phyloP scores from a whole-genome alignment of 2,888 invertebrate genomes.

The Orgyia antiqua region DNA sequence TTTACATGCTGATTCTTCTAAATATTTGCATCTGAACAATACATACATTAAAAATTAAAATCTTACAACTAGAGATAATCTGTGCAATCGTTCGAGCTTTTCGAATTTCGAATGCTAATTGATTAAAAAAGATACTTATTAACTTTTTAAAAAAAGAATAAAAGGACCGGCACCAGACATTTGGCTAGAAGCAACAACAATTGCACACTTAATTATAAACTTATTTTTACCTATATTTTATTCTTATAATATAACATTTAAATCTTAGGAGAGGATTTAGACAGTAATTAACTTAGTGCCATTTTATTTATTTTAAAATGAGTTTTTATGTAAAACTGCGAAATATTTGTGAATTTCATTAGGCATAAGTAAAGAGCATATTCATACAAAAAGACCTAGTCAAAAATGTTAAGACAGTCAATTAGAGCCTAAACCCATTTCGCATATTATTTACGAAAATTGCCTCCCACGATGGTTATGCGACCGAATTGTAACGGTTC shows the following conservation, averaged over 20 bases:
- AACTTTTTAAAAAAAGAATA: conserved; percentile 25
- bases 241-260: conserved; percentile 46
- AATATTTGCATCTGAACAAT: conserved; percentile 78
- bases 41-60: conserved; percentile 72
- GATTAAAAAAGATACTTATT: background rate
- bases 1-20: conserved; percentile 74
- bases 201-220: conserved; percentile 59
- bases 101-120: conserved; percentile 14
- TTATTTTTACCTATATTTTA: conserved; percentile 13
- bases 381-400: conserved; percentile 30
- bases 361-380: conserved; percentile 29
- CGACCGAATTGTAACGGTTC: conserved; percentile 35
- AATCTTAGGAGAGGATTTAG: conserved; percentile 68
- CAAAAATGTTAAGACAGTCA: conserved; percentile 37
- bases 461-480: conserved; percentile 38
- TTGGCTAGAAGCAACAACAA: conserved; percentile 55
- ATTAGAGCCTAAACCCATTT: conserved; percentile 70
- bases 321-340: conserved; percentile 15
- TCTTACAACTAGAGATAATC: conserved; percentile 60
- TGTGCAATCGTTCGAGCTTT: conserved; percentile 69
- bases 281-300: conserved; percentile 65
- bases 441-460: conserved; percentile 53
- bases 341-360: conserved; percentile 22
- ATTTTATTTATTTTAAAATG: conserved; percentile 28
- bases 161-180: conserved; percentile 36